These are phyloP conservation scores for Hystrix cristata DNA, from an alignment of 2,113 vertebrate genomes.

Conservation along the genomic window DNA sequence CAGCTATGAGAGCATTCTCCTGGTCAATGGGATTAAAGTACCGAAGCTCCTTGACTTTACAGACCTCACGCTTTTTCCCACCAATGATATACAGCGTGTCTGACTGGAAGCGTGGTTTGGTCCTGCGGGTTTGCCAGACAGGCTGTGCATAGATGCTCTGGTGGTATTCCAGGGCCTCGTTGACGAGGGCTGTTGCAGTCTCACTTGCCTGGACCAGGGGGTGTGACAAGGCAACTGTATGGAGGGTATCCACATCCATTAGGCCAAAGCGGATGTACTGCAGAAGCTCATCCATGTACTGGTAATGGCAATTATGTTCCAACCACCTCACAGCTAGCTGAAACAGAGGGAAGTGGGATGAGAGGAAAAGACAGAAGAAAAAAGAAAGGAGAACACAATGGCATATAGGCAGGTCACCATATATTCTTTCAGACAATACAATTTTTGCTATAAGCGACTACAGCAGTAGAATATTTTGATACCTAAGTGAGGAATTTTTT, in stretches of 20 bases:
- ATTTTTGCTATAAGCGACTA: background rate
- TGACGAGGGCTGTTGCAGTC: constrained; percentile 92
- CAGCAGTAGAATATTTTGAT: background rate
- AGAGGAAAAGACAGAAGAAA: constrained; percentile 36
- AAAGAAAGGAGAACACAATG: background rate
- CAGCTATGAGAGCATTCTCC: constrained; percentile 93
- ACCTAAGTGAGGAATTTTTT: background rate
- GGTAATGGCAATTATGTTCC: constrained; percentile 95
- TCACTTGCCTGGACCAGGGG: constrained; percentile 94
- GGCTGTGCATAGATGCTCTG: constrained; percentile 95
- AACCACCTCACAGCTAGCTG: constrained; percentile 97
- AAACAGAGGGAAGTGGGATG: constrained; percentile 67
- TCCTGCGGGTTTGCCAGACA: constrained; percentile 94
- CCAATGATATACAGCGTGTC: constrained; percentile 96
- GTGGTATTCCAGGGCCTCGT: constrained; percentile 97
- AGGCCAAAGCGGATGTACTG: constrained; percentile 96
- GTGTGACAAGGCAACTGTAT: constrained; percentile 92
- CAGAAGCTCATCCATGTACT: constrained; percentile 95
- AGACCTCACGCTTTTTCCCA: constrained; percentile 95
- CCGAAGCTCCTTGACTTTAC: constrained; percentile 94
- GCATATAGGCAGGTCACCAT: background rate
- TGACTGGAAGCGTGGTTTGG: constrained; percentile 95
- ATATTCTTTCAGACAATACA: background rate
- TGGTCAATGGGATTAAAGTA: constrained; percentile 96
- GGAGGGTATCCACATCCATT: constrained; percentile 95